Percentiles rank a stretch among this genome's conserved stretches.
These are phyloP conservation scores for Meandrusa payeni DNA, from an alignment of 2,888 invertebrate species.

Conservation along the genomic window DNA sequence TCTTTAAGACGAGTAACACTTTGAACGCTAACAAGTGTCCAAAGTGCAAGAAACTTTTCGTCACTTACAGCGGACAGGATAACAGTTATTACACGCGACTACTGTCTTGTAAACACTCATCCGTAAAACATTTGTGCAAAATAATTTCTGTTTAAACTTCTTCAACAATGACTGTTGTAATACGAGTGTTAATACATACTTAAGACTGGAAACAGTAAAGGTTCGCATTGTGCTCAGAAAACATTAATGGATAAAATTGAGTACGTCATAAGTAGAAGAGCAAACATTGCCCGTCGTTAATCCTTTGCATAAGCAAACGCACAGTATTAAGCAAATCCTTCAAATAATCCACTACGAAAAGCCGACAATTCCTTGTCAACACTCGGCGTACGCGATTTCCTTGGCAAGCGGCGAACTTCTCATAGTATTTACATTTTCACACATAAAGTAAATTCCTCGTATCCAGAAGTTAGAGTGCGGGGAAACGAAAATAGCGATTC, in stretches of 20 bases:
- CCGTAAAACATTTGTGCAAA: no score
- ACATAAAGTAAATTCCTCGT: conserved; percentile 72
- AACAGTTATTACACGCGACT: no score
- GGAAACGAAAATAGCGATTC: conserved; percentile 69
- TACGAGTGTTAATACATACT: no score
- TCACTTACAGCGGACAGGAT: no score
- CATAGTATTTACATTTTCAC: conserved; percentile 75
- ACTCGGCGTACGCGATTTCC: conserved; percentile 67
- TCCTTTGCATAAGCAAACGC: conserved; percentile 63
- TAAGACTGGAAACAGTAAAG: conserved; percentile 29
- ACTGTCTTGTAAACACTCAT: no score
- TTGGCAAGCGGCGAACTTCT: conserved; percentile 61
- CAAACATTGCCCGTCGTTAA: conserved; percentile 60
- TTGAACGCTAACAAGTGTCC: no score
- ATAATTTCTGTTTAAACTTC: no score
- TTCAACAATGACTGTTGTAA: no score
- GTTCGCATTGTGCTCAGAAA: conserved; percentile 50
- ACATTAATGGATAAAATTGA: conserved; percentile 49
- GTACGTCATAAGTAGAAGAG: conserved; percentile 44
- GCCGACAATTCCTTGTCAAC: conserved; percentile 72
- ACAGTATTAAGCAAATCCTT: conserved; percentile 72
- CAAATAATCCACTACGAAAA: conserved; percentile 68
- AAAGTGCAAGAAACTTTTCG: no score
- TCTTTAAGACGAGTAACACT: no score
- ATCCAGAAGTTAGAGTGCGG: conserved; percentile 57